Evolutionary conservation across 2,888 invertebrate species (phyloP).

Genomic region (Erebia ligea): DNA sequence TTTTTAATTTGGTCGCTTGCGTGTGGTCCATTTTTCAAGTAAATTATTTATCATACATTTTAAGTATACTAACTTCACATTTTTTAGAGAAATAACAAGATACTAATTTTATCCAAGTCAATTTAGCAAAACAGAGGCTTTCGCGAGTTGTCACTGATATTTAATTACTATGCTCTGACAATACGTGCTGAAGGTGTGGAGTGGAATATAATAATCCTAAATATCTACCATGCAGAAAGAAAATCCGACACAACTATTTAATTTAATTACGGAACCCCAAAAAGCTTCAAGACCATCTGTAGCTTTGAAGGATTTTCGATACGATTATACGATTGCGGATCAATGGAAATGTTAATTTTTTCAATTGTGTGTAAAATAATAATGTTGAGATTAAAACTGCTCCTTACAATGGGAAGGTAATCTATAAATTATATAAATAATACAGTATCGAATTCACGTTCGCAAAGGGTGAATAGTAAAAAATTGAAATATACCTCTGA

Average conservation of each 20-base stretch:
- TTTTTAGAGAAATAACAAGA: neutral
- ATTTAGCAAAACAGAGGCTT: too few species aligned
- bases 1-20: constrained; percentile 74
- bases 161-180: too few species aligned
- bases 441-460: constrained; percentile 62
- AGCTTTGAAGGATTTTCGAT: constrained; percentile 8
- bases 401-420: constrained; percentile 64
- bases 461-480: constrained; percentile 64
- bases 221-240: neutral
- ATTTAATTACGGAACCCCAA: constrained; percentile 13
- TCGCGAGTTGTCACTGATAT: too few species aligned
- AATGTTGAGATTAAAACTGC: constrained; percentile 61
- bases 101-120: too few species aligned
- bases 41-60: neutral
- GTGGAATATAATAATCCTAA: too few species aligned
- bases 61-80: neutral
- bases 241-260: too few species aligned
- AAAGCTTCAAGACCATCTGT: neutral
- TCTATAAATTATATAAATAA: constrained; percentile 73
- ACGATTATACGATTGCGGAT: constrained; percentile 47
- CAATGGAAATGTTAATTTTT: constrained; percentile 76
- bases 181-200: too few species aligned
- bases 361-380: constrained; percentile 77
- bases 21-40: constrained; percentile 64
- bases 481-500: constrained; percentile 61